Conservation (phyloP, 2,888 invertebrate genomes). For the Parnassius smintheus region DNA sequence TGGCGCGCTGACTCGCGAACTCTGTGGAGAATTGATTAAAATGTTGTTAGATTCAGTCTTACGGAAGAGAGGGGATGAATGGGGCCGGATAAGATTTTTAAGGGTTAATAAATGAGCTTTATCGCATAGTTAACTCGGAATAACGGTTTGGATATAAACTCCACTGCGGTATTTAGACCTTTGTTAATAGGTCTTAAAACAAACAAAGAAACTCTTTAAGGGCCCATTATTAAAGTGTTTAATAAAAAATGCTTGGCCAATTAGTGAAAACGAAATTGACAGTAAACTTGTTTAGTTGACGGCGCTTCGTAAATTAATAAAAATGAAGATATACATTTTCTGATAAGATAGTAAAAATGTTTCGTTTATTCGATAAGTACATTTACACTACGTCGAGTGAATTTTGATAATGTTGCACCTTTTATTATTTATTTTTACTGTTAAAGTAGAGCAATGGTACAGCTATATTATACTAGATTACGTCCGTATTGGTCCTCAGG, state of each 20-base stretch:
- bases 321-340: not conserved
- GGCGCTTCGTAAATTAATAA: conserved; percentile 14
- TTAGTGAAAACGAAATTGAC: conserved; percentile 25
- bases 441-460: too few relatives aligned
- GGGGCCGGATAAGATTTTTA: conserved; percentile 59
- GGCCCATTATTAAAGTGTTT: conserved; percentile 21
- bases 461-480: too few relatives aligned
- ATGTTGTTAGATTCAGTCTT: conserved; percentile 77
- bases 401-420: not conserved
- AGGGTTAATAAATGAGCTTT: conserved; percentile 62
- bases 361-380: too few relatives aligned
- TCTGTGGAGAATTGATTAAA: conserved; percentile 80
- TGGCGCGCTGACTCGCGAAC: conserved; percentile 78
- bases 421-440: too few relatives aligned
- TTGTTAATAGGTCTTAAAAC: conserved; percentile 38
- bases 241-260: conserved; percentile 22
- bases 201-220: conserved; percentile 32
- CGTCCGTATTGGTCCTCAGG: too few relatives aligned
- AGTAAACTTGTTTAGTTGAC: conserved; percentile 23
- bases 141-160: conserved; percentile 41
- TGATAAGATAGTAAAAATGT: not conserved
- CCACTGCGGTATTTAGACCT: conserved; percentile 33
- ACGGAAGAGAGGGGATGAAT: conserved; percentile 70
- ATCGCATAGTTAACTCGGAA: conserved; percentile 51
- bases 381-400: not conserved